Conservation (phyloP, 2,888 invertebrate species). For the Xylophagus ater region DNA sequence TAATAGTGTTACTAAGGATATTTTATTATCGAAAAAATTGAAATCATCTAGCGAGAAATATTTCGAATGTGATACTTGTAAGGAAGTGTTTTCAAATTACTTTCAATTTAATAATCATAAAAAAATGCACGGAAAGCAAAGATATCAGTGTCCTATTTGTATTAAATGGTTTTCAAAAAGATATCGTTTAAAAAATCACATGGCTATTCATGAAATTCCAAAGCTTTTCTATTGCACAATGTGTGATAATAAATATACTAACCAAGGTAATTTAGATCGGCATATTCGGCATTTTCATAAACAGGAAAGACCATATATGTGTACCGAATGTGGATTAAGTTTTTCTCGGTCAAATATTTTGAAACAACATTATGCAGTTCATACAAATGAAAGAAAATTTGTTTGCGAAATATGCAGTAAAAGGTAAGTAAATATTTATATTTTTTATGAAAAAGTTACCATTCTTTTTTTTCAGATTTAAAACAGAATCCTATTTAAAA, state of each 20-base stretch:
- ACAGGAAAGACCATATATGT: conserved; percentile 13
- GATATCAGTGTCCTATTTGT: conserved; percentile 17
- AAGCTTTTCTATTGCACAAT: conserved; percentile 10
- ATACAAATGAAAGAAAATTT: conserved; percentile 14
- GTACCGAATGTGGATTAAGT: conserved; percentile 14
- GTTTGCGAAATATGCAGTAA: conserved; percentile 18
- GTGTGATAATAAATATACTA: conserved; percentile 17
- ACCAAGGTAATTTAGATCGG: conserved; percentile 18
- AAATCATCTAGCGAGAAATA: background rate
- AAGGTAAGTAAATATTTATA: conserved; percentile 9
- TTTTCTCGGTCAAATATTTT: conserved; percentile 15
- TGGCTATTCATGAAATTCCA: conserved; percentile 9
- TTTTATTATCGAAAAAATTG: conserved; percentile 3
- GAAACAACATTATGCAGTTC: conserved; percentile 12
- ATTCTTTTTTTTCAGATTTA: conserved; percentile 14
- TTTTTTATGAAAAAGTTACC: background rate
- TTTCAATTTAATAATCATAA: conserved; percentile 15
- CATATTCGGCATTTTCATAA: conserved; percentile 18
- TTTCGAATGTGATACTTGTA: conserved; percentile 17
- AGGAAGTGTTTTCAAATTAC: conserved; percentile 7
- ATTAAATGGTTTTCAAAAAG: conserved; percentile 17
- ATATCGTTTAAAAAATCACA: conserved; percentile 17
- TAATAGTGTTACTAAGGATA: background rate
- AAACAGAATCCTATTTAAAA: conserved; percentile 16
- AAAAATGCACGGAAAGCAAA: conserved; percentile 14